Percentiles rank a stretch among this genome's conserved stretches.
These are phyloP conservation scores for Zosterops lateralis DNA, from an alignment of 2,113 vertebrate species.

Conservation along the genomic window DNA sequence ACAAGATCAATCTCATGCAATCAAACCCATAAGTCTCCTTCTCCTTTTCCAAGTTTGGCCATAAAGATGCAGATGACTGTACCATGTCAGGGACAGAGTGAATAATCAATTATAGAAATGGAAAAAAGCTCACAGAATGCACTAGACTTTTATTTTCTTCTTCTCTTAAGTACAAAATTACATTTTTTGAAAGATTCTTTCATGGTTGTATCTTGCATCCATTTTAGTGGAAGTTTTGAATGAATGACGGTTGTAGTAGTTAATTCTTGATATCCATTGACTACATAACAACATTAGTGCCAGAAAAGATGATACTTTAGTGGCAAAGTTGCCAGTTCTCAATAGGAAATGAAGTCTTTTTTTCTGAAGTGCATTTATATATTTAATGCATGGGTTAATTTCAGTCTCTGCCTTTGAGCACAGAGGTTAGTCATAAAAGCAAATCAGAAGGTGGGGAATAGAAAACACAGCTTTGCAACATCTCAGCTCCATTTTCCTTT, in stretches of 20 bases:
- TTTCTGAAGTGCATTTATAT: not conserved
- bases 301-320: not conserved
- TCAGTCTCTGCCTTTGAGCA: not conserved
- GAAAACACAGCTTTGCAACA: not conserved
- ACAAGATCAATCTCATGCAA: accelerated
- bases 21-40: not conserved
- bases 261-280: not conserved
- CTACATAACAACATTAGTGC: not conserved
- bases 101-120: not conserved
- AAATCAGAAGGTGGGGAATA: not conserved
- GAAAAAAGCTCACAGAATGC: not conserved
- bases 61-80: not conserved
- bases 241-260: not conserved
- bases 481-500: not conserved
- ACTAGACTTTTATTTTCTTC: not conserved
- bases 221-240: not conserved
- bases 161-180: not conserved
- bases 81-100: too few species aligned
- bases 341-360: not conserved
- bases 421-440: not conserved
- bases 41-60: not conserved
- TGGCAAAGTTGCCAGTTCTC: not conserved
- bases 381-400: not conserved
- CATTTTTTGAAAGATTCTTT: not conserved
- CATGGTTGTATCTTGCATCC: not conserved